These are phyloP conservation scores for Macrosteles quadrilineatus DNA, from an alignment of 1,140 invertebrate species.

Conservation along the genomic window DNA sequence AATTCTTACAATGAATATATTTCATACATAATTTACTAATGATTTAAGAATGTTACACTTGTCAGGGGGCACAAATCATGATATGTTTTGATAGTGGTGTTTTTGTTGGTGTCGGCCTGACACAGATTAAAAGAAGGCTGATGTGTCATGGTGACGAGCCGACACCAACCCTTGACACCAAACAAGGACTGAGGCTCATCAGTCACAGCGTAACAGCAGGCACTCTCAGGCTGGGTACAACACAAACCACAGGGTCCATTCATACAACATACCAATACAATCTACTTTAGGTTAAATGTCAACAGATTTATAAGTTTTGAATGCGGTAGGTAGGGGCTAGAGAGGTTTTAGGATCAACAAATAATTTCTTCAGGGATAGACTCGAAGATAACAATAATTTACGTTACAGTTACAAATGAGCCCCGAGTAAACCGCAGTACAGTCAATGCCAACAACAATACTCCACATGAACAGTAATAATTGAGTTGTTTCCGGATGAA, in stretches of 20 bases:
- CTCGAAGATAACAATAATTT: background rate
- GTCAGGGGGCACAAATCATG: constrained; percentile 41
- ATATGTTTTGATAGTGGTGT: constrained; percentile 43
- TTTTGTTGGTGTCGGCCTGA: constrained; percentile 34
- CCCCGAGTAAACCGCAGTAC: background rate
- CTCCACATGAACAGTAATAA: constrained; percentile 27
- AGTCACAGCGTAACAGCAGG: background rate
- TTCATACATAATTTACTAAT: constrained; percentile 38
- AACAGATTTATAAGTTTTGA: too few relatives aligned
- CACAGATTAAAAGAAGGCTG: constrained; percentile 34
- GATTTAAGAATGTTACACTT: constrained; percentile 44
- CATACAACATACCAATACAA: too few relatives aligned
- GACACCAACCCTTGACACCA: constrained; percentile 24
- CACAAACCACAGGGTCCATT: background rate
- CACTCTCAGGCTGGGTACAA: constrained; percentile 3
- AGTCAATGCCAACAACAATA: constrained; percentile 16
- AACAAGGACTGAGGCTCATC: constrained; percentile 23
- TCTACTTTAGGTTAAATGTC: too few relatives aligned
- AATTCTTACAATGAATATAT: constrained; percentile 30
- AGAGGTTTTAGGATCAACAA: too few relatives aligned
- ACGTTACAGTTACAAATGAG: constrained; percentile 9
- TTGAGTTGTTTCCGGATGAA: constrained; percentile 21
- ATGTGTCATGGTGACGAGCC: constrained; percentile 20
- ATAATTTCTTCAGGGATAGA: too few relatives aligned
- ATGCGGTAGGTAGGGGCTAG: too few relatives aligned